These are phyloP conservation scores for Melanogrammus aeglefinus DNA, from an alignment of 2,797 vertebrate genomes.

Conservation along the genomic window DNA sequence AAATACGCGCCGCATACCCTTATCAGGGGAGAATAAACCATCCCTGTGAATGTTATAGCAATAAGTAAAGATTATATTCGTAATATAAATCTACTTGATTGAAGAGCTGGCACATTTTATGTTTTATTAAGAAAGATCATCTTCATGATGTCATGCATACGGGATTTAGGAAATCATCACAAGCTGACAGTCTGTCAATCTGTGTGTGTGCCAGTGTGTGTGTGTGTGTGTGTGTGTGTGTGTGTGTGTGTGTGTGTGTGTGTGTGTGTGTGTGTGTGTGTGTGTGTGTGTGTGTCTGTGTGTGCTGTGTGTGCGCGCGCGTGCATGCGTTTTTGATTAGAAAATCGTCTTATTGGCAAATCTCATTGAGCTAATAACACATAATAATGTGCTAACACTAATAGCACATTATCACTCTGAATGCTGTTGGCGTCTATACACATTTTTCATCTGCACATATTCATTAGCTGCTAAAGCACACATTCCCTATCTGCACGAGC, in stretches of 20 bases:
- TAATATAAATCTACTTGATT: not conserved
- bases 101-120: not conserved
- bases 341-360: constrained; percentile 29
- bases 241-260: constrained; percentile 5
- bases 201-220: not conserved
- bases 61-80: not conserved
- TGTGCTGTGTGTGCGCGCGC: not conserved
- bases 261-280: not conserved
- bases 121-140: not conserved
- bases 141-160: not conserved
- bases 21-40: too few species aligned
- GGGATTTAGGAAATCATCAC: too few species aligned
- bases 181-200: not conserved
- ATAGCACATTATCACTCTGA: constrained; percentile 34
- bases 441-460: constrained; percentile 48
- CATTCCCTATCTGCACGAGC: constrained; percentile 35
- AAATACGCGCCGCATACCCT: too few species aligned
- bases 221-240: not conserved
- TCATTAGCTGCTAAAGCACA: constrained; percentile 52
- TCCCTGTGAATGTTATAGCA: not conserved
- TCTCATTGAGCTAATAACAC: constrained; percentile 38
- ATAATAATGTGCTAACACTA: not conserved
- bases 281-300: not conserved
- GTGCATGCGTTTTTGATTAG: not conserved
- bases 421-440: constrained; percentile 37